Conservation (phyloP, 2,797 vertebrate genomes). For the Uromys caudimaculatus region DNA sequence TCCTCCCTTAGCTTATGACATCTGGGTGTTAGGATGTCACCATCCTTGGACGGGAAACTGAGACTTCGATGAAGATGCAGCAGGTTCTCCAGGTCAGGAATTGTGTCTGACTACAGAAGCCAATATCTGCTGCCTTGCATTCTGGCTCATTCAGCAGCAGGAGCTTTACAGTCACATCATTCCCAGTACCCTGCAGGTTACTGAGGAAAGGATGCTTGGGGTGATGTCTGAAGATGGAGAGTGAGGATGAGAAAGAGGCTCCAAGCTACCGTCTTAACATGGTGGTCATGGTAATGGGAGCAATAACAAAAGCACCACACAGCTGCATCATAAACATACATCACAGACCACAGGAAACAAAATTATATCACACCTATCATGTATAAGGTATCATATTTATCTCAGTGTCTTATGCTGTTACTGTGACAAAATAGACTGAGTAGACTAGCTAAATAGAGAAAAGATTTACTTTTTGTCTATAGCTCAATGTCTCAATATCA, state of each 20-base stretch:
- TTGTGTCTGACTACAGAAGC: background rate
- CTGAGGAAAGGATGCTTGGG: background rate
- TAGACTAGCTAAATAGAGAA: no score
- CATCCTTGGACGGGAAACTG: background rate
- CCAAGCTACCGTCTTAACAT: background rate
- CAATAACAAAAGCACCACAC: background rate
- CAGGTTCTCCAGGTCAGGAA: background rate
- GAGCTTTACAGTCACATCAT: fast-evolving
- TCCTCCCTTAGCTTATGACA: background rate
- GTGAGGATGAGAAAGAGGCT: fast-evolving
- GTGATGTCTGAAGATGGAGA: background rate
- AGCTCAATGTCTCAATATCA: background rate
- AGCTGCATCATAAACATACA: background rate
- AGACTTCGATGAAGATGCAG: fast-evolving
- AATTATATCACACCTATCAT: background rate
- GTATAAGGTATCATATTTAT: background rate
- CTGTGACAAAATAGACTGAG: background rate
- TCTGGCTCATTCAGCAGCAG: fast-evolving
- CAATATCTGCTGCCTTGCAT: fast-evolving
- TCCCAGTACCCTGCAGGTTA: background rate
- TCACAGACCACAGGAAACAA: no score
- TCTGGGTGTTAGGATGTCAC: background rate
- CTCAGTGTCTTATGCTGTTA: no score
- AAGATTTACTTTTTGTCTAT: background rate
- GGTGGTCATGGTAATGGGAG: fast-evolving